phyloP scores from a whole-genome alignment of 2,113 vertebrate species.

The Perca schrenkii region DNA sequence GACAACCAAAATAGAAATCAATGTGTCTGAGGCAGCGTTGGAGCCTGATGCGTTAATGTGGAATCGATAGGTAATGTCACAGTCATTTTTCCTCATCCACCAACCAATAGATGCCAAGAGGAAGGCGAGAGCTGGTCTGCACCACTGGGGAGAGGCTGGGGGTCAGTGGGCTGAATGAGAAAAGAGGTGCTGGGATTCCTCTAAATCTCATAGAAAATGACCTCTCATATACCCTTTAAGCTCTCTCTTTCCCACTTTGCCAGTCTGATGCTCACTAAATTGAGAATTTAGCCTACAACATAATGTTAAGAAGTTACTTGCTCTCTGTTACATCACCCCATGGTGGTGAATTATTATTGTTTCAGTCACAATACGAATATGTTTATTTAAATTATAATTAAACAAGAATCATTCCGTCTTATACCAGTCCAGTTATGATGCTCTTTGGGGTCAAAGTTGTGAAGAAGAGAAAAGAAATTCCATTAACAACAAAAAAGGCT shows the following conservation, averaged over 20 bases:
- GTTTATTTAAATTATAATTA: not conserved
- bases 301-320: not conserved
- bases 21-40: constrained; percentile 73
- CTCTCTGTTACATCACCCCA: not conserved
- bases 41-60: constrained; percentile 76
- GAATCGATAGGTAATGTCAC: constrained; percentile 83
- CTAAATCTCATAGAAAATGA: not conserved
- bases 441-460: constrained; percentile 3
- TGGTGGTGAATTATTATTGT: not conserved
- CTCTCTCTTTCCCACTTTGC: not conserved
- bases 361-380: not conserved
- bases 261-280: not conserved
- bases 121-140: constrained; percentile 17
- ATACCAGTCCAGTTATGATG: not conserved
- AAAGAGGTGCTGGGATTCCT: constrained; percentile 24
- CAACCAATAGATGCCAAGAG: constrained; percentile 33
- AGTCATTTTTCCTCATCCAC: constrained; percentile 81
- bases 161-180: constrained; percentile 51
- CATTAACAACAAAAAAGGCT: constrained; percentile 13
- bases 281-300: not conserved
- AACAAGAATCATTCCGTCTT: no score
- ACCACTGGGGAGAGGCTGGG: constrained; percentile 39
- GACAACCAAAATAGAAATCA: constrained; percentile 80
- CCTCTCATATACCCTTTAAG: not conserved
- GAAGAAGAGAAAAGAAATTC: not conserved